Conservation (phyloP, 2,797 vertebrate genomes). For the Holocentrus rufus region DNA sequence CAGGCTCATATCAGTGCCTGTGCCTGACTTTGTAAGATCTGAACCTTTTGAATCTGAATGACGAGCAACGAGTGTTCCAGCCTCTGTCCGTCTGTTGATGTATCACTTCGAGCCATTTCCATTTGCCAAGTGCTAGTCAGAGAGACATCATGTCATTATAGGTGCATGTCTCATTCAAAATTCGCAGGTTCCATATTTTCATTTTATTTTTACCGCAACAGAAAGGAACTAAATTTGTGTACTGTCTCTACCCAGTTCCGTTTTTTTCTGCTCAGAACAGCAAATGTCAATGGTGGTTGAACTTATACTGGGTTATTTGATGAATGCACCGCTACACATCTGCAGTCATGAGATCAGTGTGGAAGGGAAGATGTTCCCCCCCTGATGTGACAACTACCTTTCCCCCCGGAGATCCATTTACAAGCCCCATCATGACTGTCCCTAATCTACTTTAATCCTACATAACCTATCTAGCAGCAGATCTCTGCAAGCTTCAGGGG, state of each 20-base stretch:
- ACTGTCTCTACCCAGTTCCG: constrained; percentile 45
- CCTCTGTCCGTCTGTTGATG: constrained; percentile 32
- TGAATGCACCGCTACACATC: constrained; percentile 7
- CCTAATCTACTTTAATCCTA: constrained; percentile 34
- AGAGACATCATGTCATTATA: constrained; percentile 12
- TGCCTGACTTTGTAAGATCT: constrained; percentile 39
- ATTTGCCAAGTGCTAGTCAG: constrained; percentile 22
- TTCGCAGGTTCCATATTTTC: constrained; percentile 34
- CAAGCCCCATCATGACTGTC: constrained; percentile 45
- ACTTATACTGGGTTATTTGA: constrained; percentile 1
- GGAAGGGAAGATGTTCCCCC: constrained; percentile 28
- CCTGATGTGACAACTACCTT: constrained; percentile 13
- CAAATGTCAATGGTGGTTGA: constrained; percentile 37
- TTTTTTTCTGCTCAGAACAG: constrained; percentile 37
- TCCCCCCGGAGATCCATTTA: constrained; percentile 30
- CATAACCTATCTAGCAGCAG: constrained; percentile 46
- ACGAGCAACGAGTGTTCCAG: constrained; percentile 33
- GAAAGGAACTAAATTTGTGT: constrained; percentile 44
- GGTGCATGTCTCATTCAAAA: constrained; percentile 50
- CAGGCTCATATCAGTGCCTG: constrained; percentile 60
- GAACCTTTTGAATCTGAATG: constrained; percentile 36
- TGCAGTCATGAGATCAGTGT: constrained; percentile 11
- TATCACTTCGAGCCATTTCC: constrained; percentile 8
- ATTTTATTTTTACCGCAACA: constrained; percentile 44
- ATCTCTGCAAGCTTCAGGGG: constrained; percentile 50